These are phyloP conservation scores for Diplodus puntazzo DNA, from an alignment of 2,797 vertebrate genomes.

Conservation along the genomic window DNA sequence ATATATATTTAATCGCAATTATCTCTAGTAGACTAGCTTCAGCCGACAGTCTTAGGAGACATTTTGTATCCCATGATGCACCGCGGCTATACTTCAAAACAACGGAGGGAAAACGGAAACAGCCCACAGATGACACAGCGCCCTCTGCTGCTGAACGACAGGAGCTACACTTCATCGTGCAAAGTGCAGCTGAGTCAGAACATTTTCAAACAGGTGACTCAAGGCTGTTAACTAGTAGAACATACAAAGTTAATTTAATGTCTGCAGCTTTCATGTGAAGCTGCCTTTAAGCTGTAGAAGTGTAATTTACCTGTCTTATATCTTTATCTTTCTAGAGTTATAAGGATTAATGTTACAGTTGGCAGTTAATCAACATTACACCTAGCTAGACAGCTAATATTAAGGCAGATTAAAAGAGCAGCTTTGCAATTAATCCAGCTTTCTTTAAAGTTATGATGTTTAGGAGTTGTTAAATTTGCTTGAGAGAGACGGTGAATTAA, in stretches of 20 bases:
- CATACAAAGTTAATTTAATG: neutral
- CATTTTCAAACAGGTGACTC: neutral
- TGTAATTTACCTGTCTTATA: too few species aligned
- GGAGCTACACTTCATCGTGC: accelerated
- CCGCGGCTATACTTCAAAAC: constrained; percentile 33
- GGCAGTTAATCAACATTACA: neutral
- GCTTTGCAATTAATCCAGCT: too few species aligned
- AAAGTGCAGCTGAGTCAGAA: neutral
- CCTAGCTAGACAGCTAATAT: neutral
- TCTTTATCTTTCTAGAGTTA: neutral
- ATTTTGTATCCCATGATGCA: constrained; percentile 83
- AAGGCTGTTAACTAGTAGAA: neutral
- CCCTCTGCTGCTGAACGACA: neutral
- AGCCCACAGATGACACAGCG: neutral
- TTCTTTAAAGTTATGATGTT: neutral
- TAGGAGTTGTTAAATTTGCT: neutral
- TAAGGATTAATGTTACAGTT: neutral
- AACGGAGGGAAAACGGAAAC: neutral
- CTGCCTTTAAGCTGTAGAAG: neutral
- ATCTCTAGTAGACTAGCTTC: constrained; percentile 22
- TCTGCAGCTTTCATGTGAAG: neutral
- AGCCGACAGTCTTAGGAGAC: constrained; percentile 51
- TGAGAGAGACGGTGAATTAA: neutral
- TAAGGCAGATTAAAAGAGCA: neutral
- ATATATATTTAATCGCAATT: constrained; percentile 11